Evolutionary conservation across 2,888 invertebrate species (phyloP).

Genomic region (Corbicula japonica): DNA sequence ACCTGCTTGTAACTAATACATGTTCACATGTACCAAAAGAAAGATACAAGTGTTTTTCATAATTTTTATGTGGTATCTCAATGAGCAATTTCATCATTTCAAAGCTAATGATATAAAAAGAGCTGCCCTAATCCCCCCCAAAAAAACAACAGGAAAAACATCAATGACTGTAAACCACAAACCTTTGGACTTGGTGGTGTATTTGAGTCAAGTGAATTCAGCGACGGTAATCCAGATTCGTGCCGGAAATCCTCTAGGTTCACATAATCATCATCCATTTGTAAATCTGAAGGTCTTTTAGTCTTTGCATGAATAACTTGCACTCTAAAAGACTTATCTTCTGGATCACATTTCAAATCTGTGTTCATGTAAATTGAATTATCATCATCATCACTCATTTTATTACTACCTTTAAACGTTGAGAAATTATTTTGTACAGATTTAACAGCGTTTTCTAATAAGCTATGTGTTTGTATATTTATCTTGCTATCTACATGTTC

Average conservation of each 20-base stretch:
- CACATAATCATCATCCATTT: conserved; percentile 74
- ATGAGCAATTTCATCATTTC: too few relatives aligned
- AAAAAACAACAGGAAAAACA: background rate
- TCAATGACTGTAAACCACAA: background rate
- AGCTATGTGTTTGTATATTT: conserved; percentile 1
- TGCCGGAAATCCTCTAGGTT: conserved; percentile 74
- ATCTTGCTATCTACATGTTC: conserved; percentile 24
- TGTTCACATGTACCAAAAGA: too few relatives aligned
- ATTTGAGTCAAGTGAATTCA: background rate
- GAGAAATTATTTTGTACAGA: conserved; percentile 25
- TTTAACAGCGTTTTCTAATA: conserved; percentile 14
- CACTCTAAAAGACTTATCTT: conserved; percentile 31
- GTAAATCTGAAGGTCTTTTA: conserved; percentile 53
- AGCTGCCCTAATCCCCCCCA: background rate
- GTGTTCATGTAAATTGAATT: conserved; percentile 30
- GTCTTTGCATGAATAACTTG: conserved; percentile 23
- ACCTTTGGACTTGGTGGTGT: conserved; percentile 44
- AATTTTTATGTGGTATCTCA: too few relatives aligned
- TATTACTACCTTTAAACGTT: conserved; percentile 22
- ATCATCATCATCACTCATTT: conserved; percentile 21
- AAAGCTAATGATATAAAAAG: too few relatives aligned
- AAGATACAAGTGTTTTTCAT: too few relatives aligned
- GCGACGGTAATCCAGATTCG: conserved; percentile 59
- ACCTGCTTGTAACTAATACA: too few relatives aligned
- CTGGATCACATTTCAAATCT: conserved; percentile 6